phyloP scores from a whole-genome alignment of 2,888 invertebrate genomes.

The Strigamia maritima region DNA sequence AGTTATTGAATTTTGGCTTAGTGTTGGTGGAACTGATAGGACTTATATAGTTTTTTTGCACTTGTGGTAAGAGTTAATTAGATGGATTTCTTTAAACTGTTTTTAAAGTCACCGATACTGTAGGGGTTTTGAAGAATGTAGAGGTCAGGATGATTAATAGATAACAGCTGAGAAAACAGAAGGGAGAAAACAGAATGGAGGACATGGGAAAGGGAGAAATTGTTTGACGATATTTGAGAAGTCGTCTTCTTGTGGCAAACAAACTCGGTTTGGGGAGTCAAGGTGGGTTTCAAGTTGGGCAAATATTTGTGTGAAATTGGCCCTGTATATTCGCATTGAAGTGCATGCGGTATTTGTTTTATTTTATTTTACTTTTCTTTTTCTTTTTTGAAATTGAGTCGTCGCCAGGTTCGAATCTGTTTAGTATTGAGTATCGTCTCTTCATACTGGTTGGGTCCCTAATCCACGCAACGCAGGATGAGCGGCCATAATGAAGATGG shows the following conservation, averaged over 20 bases:
- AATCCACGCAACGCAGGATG: constrained; percentile 16
- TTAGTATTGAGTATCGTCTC: constrained; percentile 19
- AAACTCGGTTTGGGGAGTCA: not conserved
- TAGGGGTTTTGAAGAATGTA: not conserved
- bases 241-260: constrained; percentile 7
- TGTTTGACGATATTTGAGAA: constrained; percentile 6
- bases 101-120: not conserved
- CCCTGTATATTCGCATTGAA: not conserved
- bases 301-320: constrained; percentile 19
- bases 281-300: not conserved
- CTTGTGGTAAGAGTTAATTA: not conserved
- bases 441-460: not conserved
- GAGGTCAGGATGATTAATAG: not conserved
- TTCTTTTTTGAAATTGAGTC: not conserved
- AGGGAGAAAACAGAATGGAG: not conserved
- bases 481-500: constrained; percentile 30
- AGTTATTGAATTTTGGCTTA: not conserved
- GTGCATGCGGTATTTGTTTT: not conserved
- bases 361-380: not conserved
- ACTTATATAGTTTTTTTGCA: not conserved
- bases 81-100: not conserved
- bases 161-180: constrained; percentile 25
- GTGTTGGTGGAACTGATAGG: not conserved
- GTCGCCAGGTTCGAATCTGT: not conserved
- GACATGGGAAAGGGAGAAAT: not conserved